Percentiles rank a stretch among this genome's conserved stretches.
These are phyloP conservation scores for Seira sanloemensis DNA, from an alignment of 2,888 invertebrate species.

Conservation along the genomic window DNA sequence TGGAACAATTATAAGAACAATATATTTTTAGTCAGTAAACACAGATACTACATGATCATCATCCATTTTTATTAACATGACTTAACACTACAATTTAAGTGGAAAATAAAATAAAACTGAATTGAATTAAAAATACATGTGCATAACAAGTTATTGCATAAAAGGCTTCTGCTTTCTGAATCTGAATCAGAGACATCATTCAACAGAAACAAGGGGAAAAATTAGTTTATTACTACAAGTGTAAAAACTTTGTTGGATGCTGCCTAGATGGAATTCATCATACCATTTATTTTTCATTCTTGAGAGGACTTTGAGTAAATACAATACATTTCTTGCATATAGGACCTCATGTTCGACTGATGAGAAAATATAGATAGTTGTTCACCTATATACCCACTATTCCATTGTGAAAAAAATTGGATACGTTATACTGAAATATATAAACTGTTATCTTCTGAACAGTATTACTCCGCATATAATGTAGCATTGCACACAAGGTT, in stretches of 20 bases:
- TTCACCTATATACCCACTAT: constrained; percentile 64
- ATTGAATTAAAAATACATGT: background rate
- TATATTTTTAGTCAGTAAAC: no score
- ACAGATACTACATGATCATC: background rate
- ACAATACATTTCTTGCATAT: background rate
- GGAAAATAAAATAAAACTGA: constrained; percentile 10
- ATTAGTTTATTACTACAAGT: no score
- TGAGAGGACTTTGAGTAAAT: background rate
- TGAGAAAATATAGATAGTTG: constrained; percentile 26
- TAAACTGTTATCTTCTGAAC: background rate
- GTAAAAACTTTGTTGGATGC: background rate
- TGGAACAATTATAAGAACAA: no score
- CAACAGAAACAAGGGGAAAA: background rate
- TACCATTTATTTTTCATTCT: background rate
- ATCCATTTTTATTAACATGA: constrained; percentile 14
- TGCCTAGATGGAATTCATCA: constrained; percentile 7
- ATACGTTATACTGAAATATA: no score
- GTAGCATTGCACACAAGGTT: constrained; percentile 15
- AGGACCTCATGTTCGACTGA: background rate
- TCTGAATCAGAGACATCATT: background rate
- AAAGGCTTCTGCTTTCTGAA: background rate
- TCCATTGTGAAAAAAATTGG: background rate
- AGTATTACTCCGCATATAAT: background rate
- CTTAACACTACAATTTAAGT: constrained; percentile 11
- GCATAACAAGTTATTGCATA: background rate